Conservation (phyloP, 2,797 vertebrate species). For the Pseudomugil tenellus region DNA sequence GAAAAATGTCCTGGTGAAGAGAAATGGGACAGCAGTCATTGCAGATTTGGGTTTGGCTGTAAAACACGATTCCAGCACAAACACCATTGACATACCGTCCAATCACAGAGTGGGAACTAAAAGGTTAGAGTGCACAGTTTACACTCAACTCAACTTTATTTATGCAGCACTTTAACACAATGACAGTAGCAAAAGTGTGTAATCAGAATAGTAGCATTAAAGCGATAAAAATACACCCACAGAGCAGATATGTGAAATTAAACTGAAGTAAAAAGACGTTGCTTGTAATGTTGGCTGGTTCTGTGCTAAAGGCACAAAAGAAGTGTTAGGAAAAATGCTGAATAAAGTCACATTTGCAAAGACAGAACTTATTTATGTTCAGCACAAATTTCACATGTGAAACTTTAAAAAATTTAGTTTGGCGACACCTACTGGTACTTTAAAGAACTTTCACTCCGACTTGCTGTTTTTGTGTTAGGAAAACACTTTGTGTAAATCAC, state of each 20-base stretch:
- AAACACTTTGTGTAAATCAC: slow-evolving; percentile 1
- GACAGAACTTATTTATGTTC: neutral
- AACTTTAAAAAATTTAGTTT: neutral
- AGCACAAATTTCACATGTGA: neutral
- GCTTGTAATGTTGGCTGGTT: neutral
- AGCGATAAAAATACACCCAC: no score
- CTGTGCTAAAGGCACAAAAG: neutral
- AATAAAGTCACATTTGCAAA: slow-evolving; percentile 3
- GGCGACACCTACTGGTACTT: slow-evolving; percentile 16
- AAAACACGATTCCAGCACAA: slow-evolving; percentile 91
- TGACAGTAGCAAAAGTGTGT: no score
- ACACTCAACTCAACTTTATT: no score
- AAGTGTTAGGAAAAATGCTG: neutral
- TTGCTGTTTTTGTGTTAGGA: neutral
- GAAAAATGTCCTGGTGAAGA: slow-evolving; percentile 97
- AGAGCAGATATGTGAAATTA: slow-evolving; percentile 18
- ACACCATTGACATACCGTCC: slow-evolving; percentile 92
- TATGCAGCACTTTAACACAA: no score
- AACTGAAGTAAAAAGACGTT: neutral
- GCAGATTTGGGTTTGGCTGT: slow-evolving; percentile 96
- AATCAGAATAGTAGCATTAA: no score
- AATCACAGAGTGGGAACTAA: slow-evolving; percentile 96
- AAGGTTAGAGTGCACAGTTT: slow-evolving; percentile 79
- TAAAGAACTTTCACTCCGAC: neutral
- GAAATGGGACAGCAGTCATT: slow-evolving; percentile 92